A percentile compares a stretch with the other conserved stretches of the same genome.
phyloP scores from a whole-genome alignment of 2,888 invertebrate genomes.

The Orthosia gothica region DNA sequence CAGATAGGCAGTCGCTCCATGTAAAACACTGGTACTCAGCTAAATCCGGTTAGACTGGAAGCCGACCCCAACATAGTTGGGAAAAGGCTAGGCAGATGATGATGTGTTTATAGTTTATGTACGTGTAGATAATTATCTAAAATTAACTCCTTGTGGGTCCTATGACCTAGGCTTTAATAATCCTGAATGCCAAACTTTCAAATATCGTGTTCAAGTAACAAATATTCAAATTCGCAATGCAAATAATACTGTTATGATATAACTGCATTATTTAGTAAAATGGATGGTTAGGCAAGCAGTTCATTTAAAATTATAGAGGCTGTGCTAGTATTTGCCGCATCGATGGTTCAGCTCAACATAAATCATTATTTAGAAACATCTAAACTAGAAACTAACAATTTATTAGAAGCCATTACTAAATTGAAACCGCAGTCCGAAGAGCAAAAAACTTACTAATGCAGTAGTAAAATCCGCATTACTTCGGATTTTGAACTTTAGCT shows the following conservation, averaged over 20 bases:
- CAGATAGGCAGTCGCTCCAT: no score
- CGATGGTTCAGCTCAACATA: not conserved
- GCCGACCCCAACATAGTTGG: no score
- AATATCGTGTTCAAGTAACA: not conserved
- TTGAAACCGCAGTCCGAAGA: conserved; percentile 30
- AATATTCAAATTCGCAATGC: not conserved
- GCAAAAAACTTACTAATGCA: conserved; percentile 25
- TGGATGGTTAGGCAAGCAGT: not conserved
- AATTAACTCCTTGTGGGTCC: no score
- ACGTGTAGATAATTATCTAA: no score
- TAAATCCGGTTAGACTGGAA: no score
- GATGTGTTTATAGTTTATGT: no score
- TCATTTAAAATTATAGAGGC: conserved; percentile 21
- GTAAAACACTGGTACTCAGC: no score
- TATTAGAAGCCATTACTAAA: conserved; percentile 50
- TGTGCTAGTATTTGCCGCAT: conserved; percentile 19
- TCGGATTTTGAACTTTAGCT: not conserved
- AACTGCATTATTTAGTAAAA: not conserved
- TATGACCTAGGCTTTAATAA: not conserved
- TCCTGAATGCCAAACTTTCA: not conserved
- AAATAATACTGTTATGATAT: not conserved
- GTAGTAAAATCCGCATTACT: conserved; percentile 35
- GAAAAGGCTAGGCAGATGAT: no score
- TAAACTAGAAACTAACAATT: conserved; percentile 30
- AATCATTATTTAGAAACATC: conserved; percentile 29